These are phyloP conservation scores for Cydia amplana DNA, from an alignment of 1,140 invertebrate species.

Conservation along the genomic window DNA sequence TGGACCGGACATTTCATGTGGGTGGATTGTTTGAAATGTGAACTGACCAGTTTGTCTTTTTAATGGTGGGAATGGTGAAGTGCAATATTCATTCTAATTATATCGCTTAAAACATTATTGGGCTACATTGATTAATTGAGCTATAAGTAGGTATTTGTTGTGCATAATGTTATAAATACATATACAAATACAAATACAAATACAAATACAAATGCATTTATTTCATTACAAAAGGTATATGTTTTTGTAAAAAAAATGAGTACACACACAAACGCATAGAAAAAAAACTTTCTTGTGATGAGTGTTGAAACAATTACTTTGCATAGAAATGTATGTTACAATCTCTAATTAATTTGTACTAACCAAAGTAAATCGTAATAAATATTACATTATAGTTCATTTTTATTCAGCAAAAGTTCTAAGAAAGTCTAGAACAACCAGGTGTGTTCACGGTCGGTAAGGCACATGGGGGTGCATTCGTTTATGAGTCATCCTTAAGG, in stretches of 20 bases:
- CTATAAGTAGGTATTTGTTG: too few relatives aligned
- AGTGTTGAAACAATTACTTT: too few relatives aligned
- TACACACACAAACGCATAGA: too few relatives aligned
- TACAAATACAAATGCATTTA: too few relatives aligned
- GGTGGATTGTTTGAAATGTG: conserved; percentile 48
- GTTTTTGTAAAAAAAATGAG: too few relatives aligned
- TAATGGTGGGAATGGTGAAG: not conserved
- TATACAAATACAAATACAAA: too few relatives aligned
- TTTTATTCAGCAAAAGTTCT: not conserved
- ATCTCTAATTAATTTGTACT: not conserved
- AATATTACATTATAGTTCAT: not conserved
- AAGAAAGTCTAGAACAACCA: conserved; percentile 36
- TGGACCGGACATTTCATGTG: conserved; percentile 50
- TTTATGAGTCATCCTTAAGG: conserved; percentile 40
- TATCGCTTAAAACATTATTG: not conserved
- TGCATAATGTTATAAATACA: too few relatives aligned
- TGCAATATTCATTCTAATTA: not conserved
- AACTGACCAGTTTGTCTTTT: conserved; percentile 27
- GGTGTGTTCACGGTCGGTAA: conserved; percentile 50
- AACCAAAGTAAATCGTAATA: not conserved
- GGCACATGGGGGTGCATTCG: conserved; percentile 39
- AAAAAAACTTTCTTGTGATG: too few relatives aligned
- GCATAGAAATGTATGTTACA: not conserved
- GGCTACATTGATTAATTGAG: too few relatives aligned
- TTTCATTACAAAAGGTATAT: too few relatives aligned